phyloP scores from a whole-genome alignment of 2,113 vertebrate genomes.

The Scomber colias region DNA sequence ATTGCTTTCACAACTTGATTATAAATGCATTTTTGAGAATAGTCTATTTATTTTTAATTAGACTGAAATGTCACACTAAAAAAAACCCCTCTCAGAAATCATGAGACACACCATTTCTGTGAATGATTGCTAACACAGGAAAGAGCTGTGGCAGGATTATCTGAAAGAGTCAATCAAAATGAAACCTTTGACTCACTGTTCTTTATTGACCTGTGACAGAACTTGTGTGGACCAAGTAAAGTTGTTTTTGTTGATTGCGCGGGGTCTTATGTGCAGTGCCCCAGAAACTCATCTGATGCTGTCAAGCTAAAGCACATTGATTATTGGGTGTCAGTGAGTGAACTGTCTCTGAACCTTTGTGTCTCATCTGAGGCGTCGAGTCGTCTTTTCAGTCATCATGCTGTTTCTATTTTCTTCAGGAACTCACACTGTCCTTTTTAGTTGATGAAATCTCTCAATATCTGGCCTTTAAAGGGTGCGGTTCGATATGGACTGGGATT shows the following conservation, averaged over 20 bases:
- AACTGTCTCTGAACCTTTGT: slow-evolving; percentile 75
- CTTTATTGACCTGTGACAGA: slow-evolving; percentile 46
- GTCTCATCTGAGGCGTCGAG: slow-evolving; percentile 57
- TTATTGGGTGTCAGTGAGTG: slow-evolving; percentile 76
- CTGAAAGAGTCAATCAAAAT: slow-evolving; percentile 34
- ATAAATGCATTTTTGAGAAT: slow-evolving; percentile 1
- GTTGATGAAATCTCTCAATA: slow-evolving; percentile 74
- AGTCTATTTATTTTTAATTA: slow-evolving; percentile 21
- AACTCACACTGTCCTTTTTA: slow-evolving; percentile 74
- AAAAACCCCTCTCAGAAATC: background rate
- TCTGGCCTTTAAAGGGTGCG: slow-evolving; percentile 54
- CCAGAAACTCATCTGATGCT: slow-evolving; percentile 71
- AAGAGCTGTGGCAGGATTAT: slow-evolving; percentile 38
- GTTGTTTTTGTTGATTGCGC: slow-evolving; percentile 64
- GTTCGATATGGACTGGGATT: slow-evolving; percentile 60
- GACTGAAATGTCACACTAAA: background rate
- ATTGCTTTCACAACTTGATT: background rate
- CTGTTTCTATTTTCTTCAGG: slow-evolving; percentile 49
- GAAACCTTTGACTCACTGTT: slow-evolving; percentile 48
- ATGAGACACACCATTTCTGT: slow-evolving; percentile 14
- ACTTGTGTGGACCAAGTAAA: slow-evolving; percentile 46
- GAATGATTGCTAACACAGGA: slow-evolving; percentile 41
- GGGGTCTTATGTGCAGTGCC: slow-evolving; percentile 53
- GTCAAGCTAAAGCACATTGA: slow-evolving; percentile 77
- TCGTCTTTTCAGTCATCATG: slow-evolving; percentile 58